phyloP scores from a whole-genome alignment of 2,888 invertebrate genomes.

The Reticulitermes lucifugus region DNA sequence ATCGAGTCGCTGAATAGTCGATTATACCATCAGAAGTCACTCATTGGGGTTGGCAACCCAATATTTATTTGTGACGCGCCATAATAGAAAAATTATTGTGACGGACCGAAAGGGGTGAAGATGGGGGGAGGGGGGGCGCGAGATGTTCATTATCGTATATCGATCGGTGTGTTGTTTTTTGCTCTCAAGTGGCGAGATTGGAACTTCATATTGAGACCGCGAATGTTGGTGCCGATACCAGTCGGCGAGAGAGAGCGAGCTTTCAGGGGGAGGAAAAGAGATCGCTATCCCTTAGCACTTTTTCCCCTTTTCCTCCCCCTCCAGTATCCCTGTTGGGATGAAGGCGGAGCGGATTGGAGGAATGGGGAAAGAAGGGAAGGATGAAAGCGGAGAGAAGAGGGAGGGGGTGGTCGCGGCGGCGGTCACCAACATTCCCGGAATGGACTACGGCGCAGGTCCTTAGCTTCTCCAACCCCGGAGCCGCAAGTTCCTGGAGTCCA shows the following conservation, averaged over 20 bases:
- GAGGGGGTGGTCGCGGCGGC: conserved; percentile 44
- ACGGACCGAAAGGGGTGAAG: conserved; percentile 19
- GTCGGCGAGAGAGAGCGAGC: conserved; percentile 32
- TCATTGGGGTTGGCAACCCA: conserved; percentile 45
- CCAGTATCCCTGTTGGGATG: conserved; percentile 42
- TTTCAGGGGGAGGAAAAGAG: conserved; percentile 47
- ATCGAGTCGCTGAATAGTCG: neutral
- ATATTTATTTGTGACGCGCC: conserved; percentile 51
- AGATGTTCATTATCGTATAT: conserved; percentile 46
- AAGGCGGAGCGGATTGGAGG: conserved; percentile 54
- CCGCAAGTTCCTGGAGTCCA: conserved; percentile 43
- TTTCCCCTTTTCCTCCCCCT: conserved; percentile 51
- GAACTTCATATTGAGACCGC: conserved; percentile 47
- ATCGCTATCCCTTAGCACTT: conserved; percentile 52
- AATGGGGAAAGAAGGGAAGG: conserved; percentile 51
- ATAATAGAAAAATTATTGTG: conserved; percentile 49
- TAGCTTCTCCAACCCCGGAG: conserved; percentile 47
- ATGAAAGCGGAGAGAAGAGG: conserved; percentile 35
- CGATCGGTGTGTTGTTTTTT: conserved; percentile 49
- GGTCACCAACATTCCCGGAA: conserved; percentile 45
- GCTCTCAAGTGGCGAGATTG: conserved; percentile 48
- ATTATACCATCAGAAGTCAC: conserved; percentile 34
- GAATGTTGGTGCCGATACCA: conserved; percentile 42
- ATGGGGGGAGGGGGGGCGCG: conserved; percentile 26
- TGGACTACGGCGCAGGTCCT: conserved; percentile 49